phyloP scores from a whole-genome alignment of 2,113 vertebrate genomes.

The Mormoops blainvillei region DNA sequence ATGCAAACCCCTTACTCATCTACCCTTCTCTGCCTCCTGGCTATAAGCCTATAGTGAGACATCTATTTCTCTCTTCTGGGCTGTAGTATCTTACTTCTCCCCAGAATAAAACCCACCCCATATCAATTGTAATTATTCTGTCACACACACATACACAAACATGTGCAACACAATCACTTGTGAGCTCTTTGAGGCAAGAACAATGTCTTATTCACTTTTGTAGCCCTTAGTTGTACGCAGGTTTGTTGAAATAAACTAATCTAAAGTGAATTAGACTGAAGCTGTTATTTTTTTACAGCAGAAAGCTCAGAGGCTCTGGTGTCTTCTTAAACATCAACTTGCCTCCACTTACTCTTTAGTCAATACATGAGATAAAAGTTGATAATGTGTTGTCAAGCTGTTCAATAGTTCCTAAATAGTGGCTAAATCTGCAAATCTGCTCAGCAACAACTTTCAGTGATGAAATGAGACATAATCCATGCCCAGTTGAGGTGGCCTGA shows the following conservation, averaged over 20 bases:
- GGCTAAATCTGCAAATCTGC: conserved; percentile 55
- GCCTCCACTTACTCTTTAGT: conserved; percentile 25
- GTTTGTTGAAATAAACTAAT: background rate
- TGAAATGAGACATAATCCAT: conserved; percentile 50
- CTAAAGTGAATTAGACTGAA: background rate
- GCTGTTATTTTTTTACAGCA: background rate
- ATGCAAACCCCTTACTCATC: background rate
- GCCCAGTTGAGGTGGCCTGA: background rate
- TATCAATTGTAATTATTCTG: background rate
- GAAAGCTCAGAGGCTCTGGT: background rate
- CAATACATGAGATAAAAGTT: conserved; percentile 44
- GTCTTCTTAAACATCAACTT: conserved; percentile 33
- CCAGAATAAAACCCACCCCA: background rate
- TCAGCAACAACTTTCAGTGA: conserved; percentile 49
- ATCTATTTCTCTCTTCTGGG: background rate
- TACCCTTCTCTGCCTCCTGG: fast-evolving
- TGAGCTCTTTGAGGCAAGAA: background rate
- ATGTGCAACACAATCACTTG: background rate
- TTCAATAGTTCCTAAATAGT: background rate
- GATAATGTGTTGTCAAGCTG: conserved; percentile 28
- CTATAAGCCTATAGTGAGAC: background rate
- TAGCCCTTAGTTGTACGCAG: background rate
- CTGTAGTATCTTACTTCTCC: background rate
- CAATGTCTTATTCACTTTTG: background rate
- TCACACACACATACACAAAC: background rate